phyloP scores from a whole-genome alignment of 2,113 vertebrate species.

The Dicaeum eximium region DNA sequence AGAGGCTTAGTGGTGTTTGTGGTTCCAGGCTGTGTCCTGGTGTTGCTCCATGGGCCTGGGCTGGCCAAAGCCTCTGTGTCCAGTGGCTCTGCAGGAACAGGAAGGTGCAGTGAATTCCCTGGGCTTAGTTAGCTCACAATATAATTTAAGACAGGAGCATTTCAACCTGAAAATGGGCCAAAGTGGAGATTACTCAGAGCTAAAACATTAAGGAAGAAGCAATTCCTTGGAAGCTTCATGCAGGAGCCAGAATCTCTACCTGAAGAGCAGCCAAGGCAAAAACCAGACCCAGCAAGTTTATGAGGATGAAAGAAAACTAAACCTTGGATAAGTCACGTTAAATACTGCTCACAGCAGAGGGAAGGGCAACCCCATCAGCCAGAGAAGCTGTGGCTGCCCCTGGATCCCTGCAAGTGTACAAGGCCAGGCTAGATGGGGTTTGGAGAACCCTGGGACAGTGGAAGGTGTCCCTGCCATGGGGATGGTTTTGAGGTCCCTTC shows the following conservation, averaged over 20 bases:
- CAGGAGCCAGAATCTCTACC: background rate
- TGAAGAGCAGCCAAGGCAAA: background rate
- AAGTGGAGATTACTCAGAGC: background rate
- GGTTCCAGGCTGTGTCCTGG: background rate
- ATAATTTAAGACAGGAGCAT: background rate
- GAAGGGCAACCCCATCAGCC: background rate
- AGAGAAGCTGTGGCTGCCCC: background rate
- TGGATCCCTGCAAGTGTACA: background rate
- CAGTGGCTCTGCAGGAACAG: background rate
- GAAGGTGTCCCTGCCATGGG: background rate
- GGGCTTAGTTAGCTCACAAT: background rate
- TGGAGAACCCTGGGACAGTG: rapidly evolving
- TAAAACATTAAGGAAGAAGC: background rate
- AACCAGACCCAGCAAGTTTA: background rate
- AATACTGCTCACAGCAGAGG: background rate
- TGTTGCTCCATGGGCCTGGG: rapidly evolving
- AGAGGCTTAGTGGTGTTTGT: background rate
- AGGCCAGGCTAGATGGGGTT: background rate
- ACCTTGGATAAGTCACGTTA: background rate
- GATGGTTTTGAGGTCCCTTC: background rate
- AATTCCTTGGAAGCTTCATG: background rate
- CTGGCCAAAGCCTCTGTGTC: background rate
- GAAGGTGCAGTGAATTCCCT: background rate
- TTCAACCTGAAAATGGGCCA: background rate
- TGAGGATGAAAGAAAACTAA: background rate